A percentile compares a stretch with the other conserved stretches of the same genome.
Evolutionary conservation across 1,140 invertebrate genomes (phyloP).

Genomic region (Vanessa tameamea): DNA sequence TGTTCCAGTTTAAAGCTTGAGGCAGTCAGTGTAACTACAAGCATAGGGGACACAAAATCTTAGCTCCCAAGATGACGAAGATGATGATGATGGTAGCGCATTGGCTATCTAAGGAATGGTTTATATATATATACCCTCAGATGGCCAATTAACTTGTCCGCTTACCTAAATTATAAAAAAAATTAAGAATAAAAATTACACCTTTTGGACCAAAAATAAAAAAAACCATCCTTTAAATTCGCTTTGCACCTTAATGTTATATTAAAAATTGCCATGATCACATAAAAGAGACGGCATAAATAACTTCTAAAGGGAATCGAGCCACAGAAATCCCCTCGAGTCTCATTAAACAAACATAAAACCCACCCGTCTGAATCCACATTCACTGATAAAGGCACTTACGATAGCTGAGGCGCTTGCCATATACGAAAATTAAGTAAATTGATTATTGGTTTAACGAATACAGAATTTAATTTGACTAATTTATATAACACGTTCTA

Average conservation of each 20-base stretch:
- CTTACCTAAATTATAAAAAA: no score
- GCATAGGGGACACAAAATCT: no score
- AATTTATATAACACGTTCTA: no score
- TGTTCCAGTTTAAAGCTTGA: no score
- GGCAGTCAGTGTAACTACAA: no score
- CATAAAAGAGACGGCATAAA: constrained; percentile 16
- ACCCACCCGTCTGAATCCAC: constrained; percentile 18
- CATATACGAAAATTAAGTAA: neutral
- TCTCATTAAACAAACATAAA: constrained; percentile 28
- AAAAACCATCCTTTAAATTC: neutral
- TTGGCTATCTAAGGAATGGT: no score
- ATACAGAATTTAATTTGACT: no score
- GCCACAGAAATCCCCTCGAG: constrained; percentile 20
- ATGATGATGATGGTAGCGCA: no score
- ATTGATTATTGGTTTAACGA: neutral
- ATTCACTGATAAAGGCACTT: constrained; percentile 24
- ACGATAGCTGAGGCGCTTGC: constrained; percentile 6
- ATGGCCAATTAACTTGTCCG: no score
- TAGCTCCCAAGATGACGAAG: no score
- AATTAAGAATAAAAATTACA: no score
- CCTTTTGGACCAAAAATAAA: neutral
- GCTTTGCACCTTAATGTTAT: neutral
- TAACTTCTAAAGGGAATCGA: constrained; percentile 21
- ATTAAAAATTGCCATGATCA: constrained; percentile 4
- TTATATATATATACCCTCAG: no score